Percentiles rank a stretch among this genome's conserved stretches.
phyloP scores from a whole-genome alignment of 2,113 vertebrate genomes.

The Gadus macrocephalus region DNA sequence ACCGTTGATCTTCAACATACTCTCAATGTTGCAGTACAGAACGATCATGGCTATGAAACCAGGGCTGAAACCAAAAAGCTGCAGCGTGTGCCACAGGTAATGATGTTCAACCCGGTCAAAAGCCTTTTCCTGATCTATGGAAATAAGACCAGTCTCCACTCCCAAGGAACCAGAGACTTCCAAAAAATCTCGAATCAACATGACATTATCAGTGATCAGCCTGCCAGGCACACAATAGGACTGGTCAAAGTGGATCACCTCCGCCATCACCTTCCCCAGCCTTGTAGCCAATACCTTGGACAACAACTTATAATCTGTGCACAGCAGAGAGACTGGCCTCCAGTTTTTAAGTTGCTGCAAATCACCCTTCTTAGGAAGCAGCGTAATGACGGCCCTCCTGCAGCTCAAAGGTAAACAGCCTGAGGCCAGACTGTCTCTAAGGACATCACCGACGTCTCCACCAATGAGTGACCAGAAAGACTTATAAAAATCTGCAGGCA shows the following conservation, averaged over 20 bases:
- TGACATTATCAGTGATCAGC: not conserved
- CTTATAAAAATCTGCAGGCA: constrained; percentile 15
- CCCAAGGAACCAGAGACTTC: not conserved
- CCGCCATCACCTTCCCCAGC: not conserved
- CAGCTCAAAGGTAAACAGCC: no score
- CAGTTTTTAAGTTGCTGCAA: constrained; percentile 10
- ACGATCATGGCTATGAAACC: constrained; percentile 8
- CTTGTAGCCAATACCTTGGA: constrained; percentile 4
- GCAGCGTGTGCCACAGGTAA: no score
- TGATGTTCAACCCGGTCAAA: no score
- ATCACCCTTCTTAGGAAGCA: no score
- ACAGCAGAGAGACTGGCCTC: constrained; percentile 8
- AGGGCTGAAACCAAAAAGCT: not conserved
- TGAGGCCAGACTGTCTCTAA: not conserved
- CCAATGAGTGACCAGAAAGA: constrained; percentile 1
- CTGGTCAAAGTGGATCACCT: not conserved
- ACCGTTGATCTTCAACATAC: no score
- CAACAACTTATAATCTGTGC: constrained; percentile 10
- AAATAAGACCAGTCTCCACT: not conserved
- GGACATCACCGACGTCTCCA: not conserved
- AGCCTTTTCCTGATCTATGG: no score
- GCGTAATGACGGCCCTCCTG: no score
- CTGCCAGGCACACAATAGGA: no score
- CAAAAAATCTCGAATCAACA: not conserved
- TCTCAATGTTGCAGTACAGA: constrained; percentile 10